These are phyloP conservation scores for Drosophila fulvimacula DNA, from an alignment of 2,888 invertebrate genomes.

Conservation along the genomic window DNA sequence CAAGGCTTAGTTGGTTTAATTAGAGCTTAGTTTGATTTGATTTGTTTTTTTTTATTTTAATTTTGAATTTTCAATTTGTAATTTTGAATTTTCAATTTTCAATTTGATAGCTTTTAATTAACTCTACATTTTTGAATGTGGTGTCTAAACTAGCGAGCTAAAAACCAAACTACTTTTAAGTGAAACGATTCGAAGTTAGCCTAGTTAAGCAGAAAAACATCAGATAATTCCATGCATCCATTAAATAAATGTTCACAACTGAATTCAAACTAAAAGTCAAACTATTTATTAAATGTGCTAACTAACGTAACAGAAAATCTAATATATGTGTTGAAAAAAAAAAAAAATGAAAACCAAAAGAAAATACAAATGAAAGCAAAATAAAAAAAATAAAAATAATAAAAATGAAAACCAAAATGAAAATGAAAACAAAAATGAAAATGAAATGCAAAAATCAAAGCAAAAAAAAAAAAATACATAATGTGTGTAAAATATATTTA, in stretches of 20 bases:
- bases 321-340: constrained; percentile 53
- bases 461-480: constrained; percentile 13
- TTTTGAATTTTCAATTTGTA: constrained; percentile 1
- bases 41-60: constrained; percentile 2
- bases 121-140: constrained; percentile 51
- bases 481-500: constrained; percentile 72
- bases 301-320: constrained; percentile 25
- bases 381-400: too few relatives aligned
- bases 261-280: constrained; percentile 31
- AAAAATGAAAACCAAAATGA: neutral
- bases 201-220: constrained; percentile 25
- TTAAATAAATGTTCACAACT: constrained; percentile 54
- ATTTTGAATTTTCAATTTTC: neutral
- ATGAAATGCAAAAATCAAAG: constrained; percentile 9
- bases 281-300: constrained; percentile 54
- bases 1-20: constrained; percentile 24
- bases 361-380: neutral
- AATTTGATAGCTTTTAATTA: constrained; percentile 30
- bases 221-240: constrained; percentile 27
- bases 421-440: neutral
- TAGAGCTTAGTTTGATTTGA: constrained; percentile 6
- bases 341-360: neutral
- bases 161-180: constrained; percentile 45
- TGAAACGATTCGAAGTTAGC: constrained; percentile 40
- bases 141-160: constrained; percentile 66